phyloP scores from a whole-genome alignment of 92 coral and sea anemone genomes.

The Bergia puertoricense region DNA sequence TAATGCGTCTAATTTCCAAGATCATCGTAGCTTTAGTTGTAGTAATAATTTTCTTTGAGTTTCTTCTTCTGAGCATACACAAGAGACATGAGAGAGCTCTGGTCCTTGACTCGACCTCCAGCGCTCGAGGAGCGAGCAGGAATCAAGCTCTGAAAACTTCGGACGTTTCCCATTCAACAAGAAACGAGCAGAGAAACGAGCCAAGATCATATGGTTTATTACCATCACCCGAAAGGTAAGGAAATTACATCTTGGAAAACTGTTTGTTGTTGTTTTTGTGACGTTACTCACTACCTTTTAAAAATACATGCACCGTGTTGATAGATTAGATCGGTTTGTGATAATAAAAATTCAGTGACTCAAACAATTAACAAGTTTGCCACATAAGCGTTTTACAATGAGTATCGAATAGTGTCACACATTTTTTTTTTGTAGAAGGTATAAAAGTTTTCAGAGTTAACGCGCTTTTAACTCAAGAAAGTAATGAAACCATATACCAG shows the following conservation, averaged over 20 bases:
- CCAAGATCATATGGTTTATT: not conserved
- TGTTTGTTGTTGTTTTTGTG: not conserved
- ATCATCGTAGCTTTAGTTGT: conserved; percentile 46
- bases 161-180: not conserved
- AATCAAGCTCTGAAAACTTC: not conserved
- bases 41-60: conserved; percentile 58
- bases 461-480: too few species aligned
- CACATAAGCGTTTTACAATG: too few species aligned
- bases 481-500: too few species aligned
- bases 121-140: not conserved
- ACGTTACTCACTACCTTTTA: not conserved
- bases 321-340: too few species aligned
- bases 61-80: conserved; percentile 53
- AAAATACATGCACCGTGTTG: too few species aligned
- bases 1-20: conserved; percentile 54
- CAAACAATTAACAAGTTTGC: too few species aligned
- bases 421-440: too few species aligned
- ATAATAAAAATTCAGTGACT: too few species aligned
- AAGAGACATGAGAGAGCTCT: conserved; percentile 38
- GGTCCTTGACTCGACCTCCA: not conserved
- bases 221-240: not conserved
- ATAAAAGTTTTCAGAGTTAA: too few species aligned
- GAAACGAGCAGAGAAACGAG: not conserved
- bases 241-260: not conserved
- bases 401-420: too few species aligned